Evolutionary conservation across 2,797 vertebrate genomes (phyloP), one percentile per base, ranked within the genome.

Genomic region (Ctenosaura bakeri): DNA sequence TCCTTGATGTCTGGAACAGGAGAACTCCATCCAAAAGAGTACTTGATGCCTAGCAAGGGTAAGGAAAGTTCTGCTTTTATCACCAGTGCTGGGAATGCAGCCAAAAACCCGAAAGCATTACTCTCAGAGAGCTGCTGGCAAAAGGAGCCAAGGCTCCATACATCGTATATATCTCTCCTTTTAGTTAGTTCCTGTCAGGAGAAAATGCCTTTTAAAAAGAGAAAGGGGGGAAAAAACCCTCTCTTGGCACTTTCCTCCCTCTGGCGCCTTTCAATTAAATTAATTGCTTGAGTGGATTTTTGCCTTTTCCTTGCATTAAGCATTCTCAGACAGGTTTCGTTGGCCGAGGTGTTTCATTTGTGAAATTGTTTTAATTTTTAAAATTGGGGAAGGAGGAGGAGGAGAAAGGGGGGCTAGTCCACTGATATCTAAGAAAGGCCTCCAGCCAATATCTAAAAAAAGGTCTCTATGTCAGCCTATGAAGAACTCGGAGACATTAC

Each of bases 201-300:
- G 87, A 62, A 83, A 76, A 89, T 89, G 88, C 69, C 20, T 62
- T 62, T 88, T 81, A 35, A 87, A 69, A 69, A 69, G 66, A 69
- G 26, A 32, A 29, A 13, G 12, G 66, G 26, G 66, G 1, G 10
- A 4, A 32, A 32, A 29, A 12, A 12, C 66, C 66, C 87, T 74
- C 52, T 66, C 76, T 76, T 83, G 80, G 80, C 88, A 83, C 66
- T 13, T 66, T 83, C 88, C 73, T 74, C 52, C 71, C 64, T 32
- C 26, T 35, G 46, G 50, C 12, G 88, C 88, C 38, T 83, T 89
- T 83, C 88, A 82, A 89, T 89, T 83, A 76, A 89, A 89, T 83
- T 76, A 83, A 89, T 89, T 89, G 88, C 69, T 74, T 38, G 46
- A n/a, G 29, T 76, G 69, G 81, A 62, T 89, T 83, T 79, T 38